Percentiles rank a stretch among this genome's conserved stretches.
These are phyloP conservation scores for Caenorhabditis virilis DNA, from an alignment of 2,888 invertebrate species.

Conservation along the genomic window DNA sequence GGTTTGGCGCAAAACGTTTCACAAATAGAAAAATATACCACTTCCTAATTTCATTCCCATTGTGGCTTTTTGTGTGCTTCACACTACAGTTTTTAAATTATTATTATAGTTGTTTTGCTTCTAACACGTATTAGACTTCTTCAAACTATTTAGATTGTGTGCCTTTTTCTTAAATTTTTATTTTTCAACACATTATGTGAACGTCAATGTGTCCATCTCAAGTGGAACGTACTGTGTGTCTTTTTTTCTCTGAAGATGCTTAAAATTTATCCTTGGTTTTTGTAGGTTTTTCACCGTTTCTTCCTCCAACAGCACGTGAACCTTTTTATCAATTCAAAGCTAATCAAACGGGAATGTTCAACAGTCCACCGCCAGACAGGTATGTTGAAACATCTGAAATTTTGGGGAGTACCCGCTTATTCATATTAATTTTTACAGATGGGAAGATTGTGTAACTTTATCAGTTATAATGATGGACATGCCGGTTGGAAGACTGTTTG, in stretches of 20 bases:
- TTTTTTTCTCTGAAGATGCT: neutral
- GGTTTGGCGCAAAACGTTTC: neutral
- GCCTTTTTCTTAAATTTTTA: slow-evolving; percentile 1
- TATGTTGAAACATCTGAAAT: slow-evolving; percentile 1
- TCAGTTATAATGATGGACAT: slow-evolving; percentile 65
- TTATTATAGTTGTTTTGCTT: too few relatives aligned
- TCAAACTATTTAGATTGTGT: neutral
- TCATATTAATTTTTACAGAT: slow-evolving; percentile 42
- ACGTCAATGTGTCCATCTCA: slow-evolving; percentile 4
- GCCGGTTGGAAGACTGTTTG: slow-evolving; percentile 67
- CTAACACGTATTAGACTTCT: neutral
- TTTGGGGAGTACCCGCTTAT: neutral
- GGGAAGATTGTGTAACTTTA: slow-evolving; percentile 67
- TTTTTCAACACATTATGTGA: slow-evolving; percentile 20
- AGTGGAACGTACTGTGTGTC: slow-evolving; percentile 23
- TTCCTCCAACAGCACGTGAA: slow-evolving; percentile 54
- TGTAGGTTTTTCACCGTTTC: slow-evolving; percentile 59
- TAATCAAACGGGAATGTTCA: slow-evolving; percentile 65
- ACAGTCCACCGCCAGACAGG: slow-evolving; percentile 57
- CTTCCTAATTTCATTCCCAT: slow-evolving; percentile 9
- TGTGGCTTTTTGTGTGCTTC: too few relatives aligned
- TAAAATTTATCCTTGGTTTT: slow-evolving; percentile 2
- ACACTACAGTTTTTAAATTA: too few relatives aligned
- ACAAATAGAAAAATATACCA: neutral
- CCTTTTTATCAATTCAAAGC: slow-evolving; percentile 66